phyloP scores from a whole-genome alignment of 1,140 invertebrate genomes.

The Proctacanthus coquilletti region DNA sequence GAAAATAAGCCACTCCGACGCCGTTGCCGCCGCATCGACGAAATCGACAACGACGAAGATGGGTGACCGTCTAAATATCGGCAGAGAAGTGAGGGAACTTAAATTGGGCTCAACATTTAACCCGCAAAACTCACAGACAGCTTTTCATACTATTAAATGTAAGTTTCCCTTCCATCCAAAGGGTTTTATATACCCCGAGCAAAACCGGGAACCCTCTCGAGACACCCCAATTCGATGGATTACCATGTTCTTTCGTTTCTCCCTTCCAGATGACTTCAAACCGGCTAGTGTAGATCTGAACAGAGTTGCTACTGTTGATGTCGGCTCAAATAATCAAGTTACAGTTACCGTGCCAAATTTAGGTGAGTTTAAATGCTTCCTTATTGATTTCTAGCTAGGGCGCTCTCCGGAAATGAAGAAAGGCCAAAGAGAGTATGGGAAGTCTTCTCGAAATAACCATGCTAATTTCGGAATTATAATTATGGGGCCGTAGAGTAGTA shows the following conservation, averaged over 20 bases:
- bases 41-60: slow-evolving; percentile 8
- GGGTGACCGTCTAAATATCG: slow-evolving; percentile 44
- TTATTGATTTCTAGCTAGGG: background rate
- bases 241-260: slow-evolving; percentile 7
- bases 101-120: slow-evolving; percentile 71
- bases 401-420: background rate
- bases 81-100: slow-evolving; percentile 56
- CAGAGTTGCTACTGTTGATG: slow-evolving; percentile 77
- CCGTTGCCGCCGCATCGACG: no score
- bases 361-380: slow-evolving; percentile 35
- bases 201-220: no score
- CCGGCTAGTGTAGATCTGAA: slow-evolving; percentile 87
- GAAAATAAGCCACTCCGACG: no score
- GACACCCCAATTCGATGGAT: slow-evolving; percentile 1
- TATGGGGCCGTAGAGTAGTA: no score
- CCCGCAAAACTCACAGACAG: slow-evolving; percentile 35
- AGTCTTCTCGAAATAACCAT: no score
- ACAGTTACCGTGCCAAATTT: slow-evolving; percentile 89
- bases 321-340: slow-evolving; percentile 73
- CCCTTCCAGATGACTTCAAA: slow-evolving; percentile 84
- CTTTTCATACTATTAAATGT: slow-evolving; percentile 81
- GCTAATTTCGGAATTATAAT: no score
- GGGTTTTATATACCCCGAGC: background rate
- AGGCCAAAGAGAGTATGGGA: no score
- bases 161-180: no score